Evolutionary conservation across 2,888 invertebrate genomes (phyloP).

Genomic region (Anaspis maculata): DNA sequence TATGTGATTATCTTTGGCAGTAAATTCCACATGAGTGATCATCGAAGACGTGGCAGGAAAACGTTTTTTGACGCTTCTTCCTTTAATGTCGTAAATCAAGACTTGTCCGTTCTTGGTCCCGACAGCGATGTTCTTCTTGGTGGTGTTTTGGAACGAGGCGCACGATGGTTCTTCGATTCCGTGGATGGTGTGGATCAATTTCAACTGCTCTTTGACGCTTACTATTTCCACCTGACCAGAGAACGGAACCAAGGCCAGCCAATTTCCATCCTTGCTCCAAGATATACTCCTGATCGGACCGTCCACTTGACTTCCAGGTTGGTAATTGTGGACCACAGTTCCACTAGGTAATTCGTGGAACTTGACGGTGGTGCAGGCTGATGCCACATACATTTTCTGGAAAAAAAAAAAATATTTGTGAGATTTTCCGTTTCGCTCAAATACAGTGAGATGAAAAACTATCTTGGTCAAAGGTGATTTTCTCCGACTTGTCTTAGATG

Average conservation of each 20-base stretch:
- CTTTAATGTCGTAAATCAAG: conserved; percentile 37
- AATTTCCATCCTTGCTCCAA: conserved; percentile 39
- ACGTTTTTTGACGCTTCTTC: conserved; percentile 28
- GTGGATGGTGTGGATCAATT: conserved; percentile 32
- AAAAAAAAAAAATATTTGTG: conserved; percentile 14
- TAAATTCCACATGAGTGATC: conserved; percentile 32
- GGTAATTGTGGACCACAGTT: conserved; percentile 47
- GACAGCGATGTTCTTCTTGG: conserved; percentile 32
- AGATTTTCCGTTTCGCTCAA: too few species aligned
- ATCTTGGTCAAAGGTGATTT: background rate
- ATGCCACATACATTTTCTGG: conserved; percentile 48
- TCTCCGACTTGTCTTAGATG: too few species aligned
- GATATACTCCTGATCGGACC: conserved; percentile 34
- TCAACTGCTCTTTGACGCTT: conserved; percentile 31
- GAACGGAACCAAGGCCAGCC: conserved; percentile 36
- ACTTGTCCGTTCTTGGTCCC: conserved; percentile 35
- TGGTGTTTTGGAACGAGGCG: conserved; percentile 35
- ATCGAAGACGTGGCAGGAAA: conserved; percentile 27
- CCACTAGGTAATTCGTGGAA: conserved; percentile 49
- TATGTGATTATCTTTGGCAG: conserved; percentile 34
- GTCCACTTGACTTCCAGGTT: conserved; percentile 25
- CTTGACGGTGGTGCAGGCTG: conserved; percentile 49
- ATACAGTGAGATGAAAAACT: too few species aligned
- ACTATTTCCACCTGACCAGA: conserved; percentile 36
- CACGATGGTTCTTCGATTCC: conserved; percentile 35